phyloP scores from a whole-genome alignment of 2,888 invertebrate genomes.

The Drosophila algonquin region DNA sequence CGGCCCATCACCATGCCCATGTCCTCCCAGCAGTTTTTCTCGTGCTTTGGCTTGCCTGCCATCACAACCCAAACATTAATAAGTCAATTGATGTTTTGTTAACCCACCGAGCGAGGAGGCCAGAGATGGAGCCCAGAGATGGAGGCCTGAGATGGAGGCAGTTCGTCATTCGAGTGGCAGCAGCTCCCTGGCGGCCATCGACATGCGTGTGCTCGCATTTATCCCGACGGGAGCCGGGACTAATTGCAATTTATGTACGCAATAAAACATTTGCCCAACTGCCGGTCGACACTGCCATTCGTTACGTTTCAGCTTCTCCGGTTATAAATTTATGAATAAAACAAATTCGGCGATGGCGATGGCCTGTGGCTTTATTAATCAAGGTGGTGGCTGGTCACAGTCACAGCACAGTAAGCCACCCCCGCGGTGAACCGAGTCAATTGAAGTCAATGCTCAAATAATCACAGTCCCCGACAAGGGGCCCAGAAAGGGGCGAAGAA shows the following conservation, averaged over 20 bases:
- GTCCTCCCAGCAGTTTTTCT: slow-evolving; percentile 26
- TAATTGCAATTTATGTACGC: slow-evolving; percentile 79
- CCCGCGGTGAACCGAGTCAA: slow-evolving; percentile 50
- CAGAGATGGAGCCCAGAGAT: slow-evolving; percentile 1
- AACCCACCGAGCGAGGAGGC: slow-evolving; percentile 56
- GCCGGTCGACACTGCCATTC: slow-evolving; percentile 55
- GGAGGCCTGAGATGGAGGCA: slow-evolving; percentile 22
- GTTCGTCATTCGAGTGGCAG: slow-evolving; percentile 61
- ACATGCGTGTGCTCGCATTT: slow-evolving; percentile 69
- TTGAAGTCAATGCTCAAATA: slow-evolving; percentile 60
- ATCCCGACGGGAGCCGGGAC: slow-evolving; percentile 70
- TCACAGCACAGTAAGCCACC: slow-evolving; percentile 6
- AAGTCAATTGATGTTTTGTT: slow-evolving; percentile 78
- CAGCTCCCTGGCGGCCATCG: slow-evolving; percentile 49
- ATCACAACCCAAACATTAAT: slow-evolving; percentile 65
- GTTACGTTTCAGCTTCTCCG: slow-evolving; percentile 64
- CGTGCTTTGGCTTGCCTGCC: neutral
- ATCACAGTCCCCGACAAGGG: slow-evolving; percentile 40
- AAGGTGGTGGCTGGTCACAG: slow-evolving; percentile 46
- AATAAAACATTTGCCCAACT: slow-evolving; percentile 77
- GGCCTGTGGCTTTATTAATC: slow-evolving; percentile 70
- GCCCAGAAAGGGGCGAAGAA: neutral
- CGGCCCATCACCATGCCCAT: neutral
- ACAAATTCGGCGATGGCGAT: slow-evolving; percentile 39
- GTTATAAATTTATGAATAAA: slow-evolving; percentile 77